Evolutionary conservation across 2,797 vertebrate species (phyloP).

Genomic region (Gymnocypris eckloni): DNA sequence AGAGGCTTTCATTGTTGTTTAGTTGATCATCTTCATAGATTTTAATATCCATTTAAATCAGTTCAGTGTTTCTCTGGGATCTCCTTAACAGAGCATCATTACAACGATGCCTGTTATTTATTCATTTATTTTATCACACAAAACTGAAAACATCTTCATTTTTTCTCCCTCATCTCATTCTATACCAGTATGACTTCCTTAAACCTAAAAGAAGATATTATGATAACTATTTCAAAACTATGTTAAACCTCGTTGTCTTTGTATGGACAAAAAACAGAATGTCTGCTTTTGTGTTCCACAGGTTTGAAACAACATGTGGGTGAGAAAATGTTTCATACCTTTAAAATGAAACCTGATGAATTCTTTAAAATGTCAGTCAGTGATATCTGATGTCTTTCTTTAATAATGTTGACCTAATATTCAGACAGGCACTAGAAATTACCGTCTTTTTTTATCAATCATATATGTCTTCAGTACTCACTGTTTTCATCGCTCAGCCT

Average conservation of each 20-base stretch:
- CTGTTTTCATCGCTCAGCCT: constrained; percentile 33
- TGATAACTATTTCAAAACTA: neutral
- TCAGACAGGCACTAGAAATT: neutral
- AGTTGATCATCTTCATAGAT: neutral
- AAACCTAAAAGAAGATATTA: neutral
- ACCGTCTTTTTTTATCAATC: neutral
- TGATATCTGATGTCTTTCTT: neutral
- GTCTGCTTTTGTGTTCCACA: neutral
- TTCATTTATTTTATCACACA: neutral
- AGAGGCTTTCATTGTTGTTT: neutral
- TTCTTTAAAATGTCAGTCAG: neutral
- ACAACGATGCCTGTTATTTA: neutral
- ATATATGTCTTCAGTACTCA: constrained; percentile 36
- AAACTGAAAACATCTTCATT: neutral
- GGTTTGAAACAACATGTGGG: neutral
- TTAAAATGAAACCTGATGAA: neutral
- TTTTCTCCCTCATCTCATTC: neutral
- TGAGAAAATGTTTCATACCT: neutral
- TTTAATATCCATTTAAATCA: neutral
- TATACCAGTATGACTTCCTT: neutral
- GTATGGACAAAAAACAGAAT: neutral
- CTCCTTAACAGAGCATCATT: neutral
- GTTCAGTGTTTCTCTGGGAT: neutral
- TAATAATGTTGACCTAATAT: neutral
- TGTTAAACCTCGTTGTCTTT: neutral